Conservation (phyloP, 2,888 invertebrate species). For the Sinotaia quadrata region DNA sequence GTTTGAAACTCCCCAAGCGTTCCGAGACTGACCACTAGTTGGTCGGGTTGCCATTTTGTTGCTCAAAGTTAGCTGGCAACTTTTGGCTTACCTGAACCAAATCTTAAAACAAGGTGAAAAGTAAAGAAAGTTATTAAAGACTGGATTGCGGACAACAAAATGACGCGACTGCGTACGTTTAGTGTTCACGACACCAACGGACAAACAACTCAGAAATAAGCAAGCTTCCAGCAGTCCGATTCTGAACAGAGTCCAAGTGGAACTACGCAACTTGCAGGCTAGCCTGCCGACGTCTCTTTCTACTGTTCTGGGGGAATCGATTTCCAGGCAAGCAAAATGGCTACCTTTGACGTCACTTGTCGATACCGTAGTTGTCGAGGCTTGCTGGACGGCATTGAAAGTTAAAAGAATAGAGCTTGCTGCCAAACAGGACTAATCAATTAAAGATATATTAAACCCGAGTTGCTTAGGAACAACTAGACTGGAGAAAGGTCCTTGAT, state of each 20-base stretch:
- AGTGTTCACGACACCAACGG: too few relatives aligned
- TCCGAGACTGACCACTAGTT: slow-evolving; percentile 59
- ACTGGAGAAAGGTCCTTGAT: slow-evolving; percentile 21
- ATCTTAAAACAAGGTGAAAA: too few relatives aligned
- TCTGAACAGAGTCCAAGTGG: background rate
- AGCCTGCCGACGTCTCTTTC: too few relatives aligned
- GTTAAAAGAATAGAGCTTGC: slow-evolving; percentile 11
- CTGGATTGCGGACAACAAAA: too few relatives aligned
- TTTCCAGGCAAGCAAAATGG: slow-evolving; percentile 24
- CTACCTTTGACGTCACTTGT: slow-evolving; percentile 30
- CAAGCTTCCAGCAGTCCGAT: background rate
- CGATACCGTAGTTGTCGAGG: slow-evolving; percentile 22
- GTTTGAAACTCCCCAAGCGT: slow-evolving; percentile 58
- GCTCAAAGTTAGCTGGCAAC: background rate
- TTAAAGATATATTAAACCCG: slow-evolving; percentile 13
- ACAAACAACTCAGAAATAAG: too few relatives aligned
- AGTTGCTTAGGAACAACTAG: slow-evolving; percentile 22
- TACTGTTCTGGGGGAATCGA: too few relatives aligned
- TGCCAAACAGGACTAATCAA: slow-evolving; percentile 19
- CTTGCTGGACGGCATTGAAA: background rate
- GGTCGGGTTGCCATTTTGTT: slow-evolving; percentile 45
- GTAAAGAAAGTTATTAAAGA: too few relatives aligned
- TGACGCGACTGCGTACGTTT: too few relatives aligned
- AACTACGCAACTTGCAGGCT: background rate
- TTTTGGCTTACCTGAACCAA: too few relatives aligned